A percentile compares a stretch with the other conserved stretches of the same genome.
These are phyloP conservation scores for Felis catus DNA, from an alignment of 2,113 vertebrate species.

Conservation along the genomic window F.catus_Fca126_mat1.0 CM031415.1:84352001-84352500, in stretches of 20 bases:
- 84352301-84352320: neutral
- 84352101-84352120: neutral
- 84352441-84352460: neutral
- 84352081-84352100: neutral
- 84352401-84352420: neutral
- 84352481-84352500: neutral
- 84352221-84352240: neutral
- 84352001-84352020: neutral
- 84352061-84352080: neutral
- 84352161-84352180: neutral
- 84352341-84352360: neutral
- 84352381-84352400: neutral
- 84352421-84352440: neutral
- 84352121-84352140: neutral
- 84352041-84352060: neutral
- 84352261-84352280: constrained; percentile 14
- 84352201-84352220: neutral
- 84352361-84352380: neutral
- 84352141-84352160: neutral
- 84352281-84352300: constrained; percentile 7
- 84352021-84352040: neutral
- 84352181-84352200: neutral
- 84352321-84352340: neutral
- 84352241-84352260: neutral
- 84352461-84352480: neutral